Conservation (phyloP, 1,140 invertebrate genomes). For the Pseudobourletiella spinata region DNA sequence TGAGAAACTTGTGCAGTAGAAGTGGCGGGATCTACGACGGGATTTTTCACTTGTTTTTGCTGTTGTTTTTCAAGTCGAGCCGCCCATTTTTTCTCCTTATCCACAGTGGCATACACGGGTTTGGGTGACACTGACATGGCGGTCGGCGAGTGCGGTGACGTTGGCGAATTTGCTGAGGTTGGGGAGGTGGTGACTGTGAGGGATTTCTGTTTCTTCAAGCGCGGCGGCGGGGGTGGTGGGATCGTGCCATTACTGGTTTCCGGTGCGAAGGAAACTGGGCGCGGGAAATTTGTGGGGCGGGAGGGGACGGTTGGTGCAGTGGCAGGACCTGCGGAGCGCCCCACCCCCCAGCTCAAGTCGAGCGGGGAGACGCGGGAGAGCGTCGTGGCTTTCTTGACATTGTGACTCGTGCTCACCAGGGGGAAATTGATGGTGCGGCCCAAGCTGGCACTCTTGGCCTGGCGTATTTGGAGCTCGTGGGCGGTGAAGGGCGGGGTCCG, state of each 20-base stretch:
- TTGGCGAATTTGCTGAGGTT: constrained; percentile 3
- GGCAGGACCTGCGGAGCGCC: background rate
- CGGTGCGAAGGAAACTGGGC: background rate
- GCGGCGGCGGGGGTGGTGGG: constrained; percentile 20
- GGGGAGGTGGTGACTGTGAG: too few relatives aligned
- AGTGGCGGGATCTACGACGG: too few relatives aligned
- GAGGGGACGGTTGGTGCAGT: background rate
- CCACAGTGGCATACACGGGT: constrained; percentile 24
- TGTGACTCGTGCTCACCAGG: too few relatives aligned
- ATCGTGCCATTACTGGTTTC: background rate
- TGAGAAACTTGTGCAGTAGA: too few relatives aligned
- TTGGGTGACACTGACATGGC: background rate
- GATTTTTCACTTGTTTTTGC: background rate
- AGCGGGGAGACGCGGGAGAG: constrained; percentile 8
- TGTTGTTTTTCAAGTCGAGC: constrained; percentile 15
- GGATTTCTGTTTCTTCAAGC: background rate
- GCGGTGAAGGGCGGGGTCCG: background rate
- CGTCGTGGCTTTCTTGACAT: constrained; percentile 2
- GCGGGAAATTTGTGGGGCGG: background rate
- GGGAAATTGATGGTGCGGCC: constrained; percentile 26
- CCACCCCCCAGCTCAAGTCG: constrained; percentile 5
- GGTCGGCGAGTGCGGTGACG: background rate
- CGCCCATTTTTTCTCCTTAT: constrained; percentile 35
- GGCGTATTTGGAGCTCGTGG: background rate
- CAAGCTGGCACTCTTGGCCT: constrained; percentile 24